These are phyloP conservation scores for Thelaira solivaga DNA, from an alignment of 2,888 invertebrate species.

Conservation along the genomic window DNA sequence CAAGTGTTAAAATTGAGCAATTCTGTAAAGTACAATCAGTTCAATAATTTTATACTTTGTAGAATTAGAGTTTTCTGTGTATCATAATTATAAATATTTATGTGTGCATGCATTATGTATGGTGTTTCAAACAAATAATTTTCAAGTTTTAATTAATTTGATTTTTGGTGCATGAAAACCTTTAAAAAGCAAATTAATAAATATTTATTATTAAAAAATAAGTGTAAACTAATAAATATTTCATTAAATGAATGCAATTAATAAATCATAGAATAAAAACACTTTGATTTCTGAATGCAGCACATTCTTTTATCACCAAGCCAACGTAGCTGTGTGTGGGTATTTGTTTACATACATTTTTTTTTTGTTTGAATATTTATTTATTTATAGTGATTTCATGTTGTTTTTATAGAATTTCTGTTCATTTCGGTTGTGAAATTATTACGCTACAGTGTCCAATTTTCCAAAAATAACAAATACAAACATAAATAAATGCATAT, in stretches of 20 bases:
- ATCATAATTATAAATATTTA: too few species aligned
- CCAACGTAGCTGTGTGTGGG: too few species aligned
- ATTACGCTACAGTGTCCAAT: conserved; percentile 48
- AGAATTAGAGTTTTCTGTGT: too few species aligned
- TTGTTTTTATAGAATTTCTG: conserved; percentile 13
- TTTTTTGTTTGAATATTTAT: conserved; percentile 14
- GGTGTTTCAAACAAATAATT: too few species aligned
- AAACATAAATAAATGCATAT: conserved; percentile 16
- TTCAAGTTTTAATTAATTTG: background rate
- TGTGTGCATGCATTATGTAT: too few species aligned
- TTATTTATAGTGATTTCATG: conserved; percentile 23
- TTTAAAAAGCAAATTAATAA: background rate
- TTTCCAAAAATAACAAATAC: conserved; percentile 47
- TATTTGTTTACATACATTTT: background rate
- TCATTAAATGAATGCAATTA: too few species aligned
- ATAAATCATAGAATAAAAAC: background rate
- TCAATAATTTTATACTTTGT: too few species aligned
- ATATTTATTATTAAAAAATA: background rate
- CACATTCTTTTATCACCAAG: background rate
- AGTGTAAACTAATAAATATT: too few species aligned
- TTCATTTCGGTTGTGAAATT: conserved; percentile 18
- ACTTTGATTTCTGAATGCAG: background rate
- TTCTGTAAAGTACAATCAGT: too few species aligned
- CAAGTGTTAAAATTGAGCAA: background rate
- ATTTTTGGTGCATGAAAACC: background rate